A percentile compares a stretch with the other conserved stretches of the same genome.
Evolutionary conservation across 2,888 invertebrate genomes (phyloP).

Genomic region (Cyclophora punctaria): DNA sequence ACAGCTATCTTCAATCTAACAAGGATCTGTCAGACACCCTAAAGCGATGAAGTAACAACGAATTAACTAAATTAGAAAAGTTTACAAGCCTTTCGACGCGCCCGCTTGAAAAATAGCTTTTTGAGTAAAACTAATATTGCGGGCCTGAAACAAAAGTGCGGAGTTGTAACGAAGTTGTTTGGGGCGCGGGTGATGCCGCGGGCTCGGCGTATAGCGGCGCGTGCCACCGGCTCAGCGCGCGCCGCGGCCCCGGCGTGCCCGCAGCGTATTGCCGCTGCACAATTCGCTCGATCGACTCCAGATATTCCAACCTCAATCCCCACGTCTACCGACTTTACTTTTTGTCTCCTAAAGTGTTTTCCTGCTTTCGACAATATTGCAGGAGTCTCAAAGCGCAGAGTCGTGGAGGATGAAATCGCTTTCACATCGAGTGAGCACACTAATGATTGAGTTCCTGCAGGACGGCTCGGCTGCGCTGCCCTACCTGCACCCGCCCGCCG

Average conservation of each 20-base stretch:
- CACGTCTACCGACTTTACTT: constrained; percentile 41
- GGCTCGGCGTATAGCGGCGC: constrained; percentile 27
- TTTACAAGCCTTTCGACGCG: constrained; percentile 64
- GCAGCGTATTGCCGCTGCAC: constrained; percentile 51
- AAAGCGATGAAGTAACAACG: constrained; percentile 43
- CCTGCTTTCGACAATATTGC: constrained; percentile 72
- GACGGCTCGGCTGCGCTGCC: constrained; percentile 31
- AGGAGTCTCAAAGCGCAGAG: constrained; percentile 63
- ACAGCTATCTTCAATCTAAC: constrained; percentile 43
- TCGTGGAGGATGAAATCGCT: constrained; percentile 65
- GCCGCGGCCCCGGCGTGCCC: constrained; percentile 30
- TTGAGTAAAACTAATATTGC: constrained; percentile 73
- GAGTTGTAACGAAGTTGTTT: constrained; percentile 72
- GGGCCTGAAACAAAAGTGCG: constrained; percentile 61
- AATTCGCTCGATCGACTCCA: constrained; percentile 63
- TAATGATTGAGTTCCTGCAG: constrained; percentile 71
- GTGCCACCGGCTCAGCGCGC: too few species aligned
- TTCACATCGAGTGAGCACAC: constrained; percentile 72
- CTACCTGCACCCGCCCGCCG: constrained; percentile 25
- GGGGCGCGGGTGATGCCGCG: constrained; percentile 55
- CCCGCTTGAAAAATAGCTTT: constrained; percentile 69
- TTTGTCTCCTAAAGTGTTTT: constrained; percentile 68
- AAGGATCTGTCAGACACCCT: constrained; percentile 35
- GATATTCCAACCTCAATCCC: constrained; percentile 64
- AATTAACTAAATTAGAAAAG: constrained; percentile 73